A percentile compares a stretch with the other conserved stretches of the same genome.
Evolutionary conservation across 1,140 invertebrate species (phyloP).

Genomic region (Eciton burchellii): DNA sequence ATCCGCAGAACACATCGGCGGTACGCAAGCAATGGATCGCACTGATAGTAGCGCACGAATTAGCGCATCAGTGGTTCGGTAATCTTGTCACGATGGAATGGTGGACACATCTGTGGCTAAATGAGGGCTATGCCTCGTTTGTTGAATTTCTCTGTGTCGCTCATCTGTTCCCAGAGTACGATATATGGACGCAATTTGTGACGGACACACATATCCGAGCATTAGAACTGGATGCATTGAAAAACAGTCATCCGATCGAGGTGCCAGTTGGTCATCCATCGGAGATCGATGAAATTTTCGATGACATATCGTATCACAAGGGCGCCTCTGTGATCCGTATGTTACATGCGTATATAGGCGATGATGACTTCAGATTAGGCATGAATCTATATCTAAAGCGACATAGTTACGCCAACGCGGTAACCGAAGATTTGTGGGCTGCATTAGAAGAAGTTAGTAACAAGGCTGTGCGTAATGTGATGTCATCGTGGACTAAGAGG

Average conservation of each 20-base stretch:
- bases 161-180: constrained; percentile 95
- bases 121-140: constrained; percentile 97
- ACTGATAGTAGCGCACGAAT: constrained; percentile 94
- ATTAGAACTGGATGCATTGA: constrained; percentile 94
- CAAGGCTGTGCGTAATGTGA: constrained; percentile 95
- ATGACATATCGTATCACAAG: constrained; percentile 98
- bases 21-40: constrained; percentile 95
- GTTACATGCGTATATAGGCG: constrained; percentile 98
- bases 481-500: constrained; percentile 98
- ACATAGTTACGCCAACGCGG: constrained; percentile 95
- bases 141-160: constrained; percentile 95
- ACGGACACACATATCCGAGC: constrained; percentile 93
- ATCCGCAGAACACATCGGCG: constrained; percentile 93
- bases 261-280: constrained; percentile 95
- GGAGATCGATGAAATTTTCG: constrained; percentile 98
- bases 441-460: constrained; percentile 95
- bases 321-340: constrained; percentile 97
- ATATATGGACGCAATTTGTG: constrained; percentile 97
- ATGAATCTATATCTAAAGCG: constrained; percentile 96
- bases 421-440: constrained; percentile 97
- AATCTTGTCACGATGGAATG: constrained; percentile 97
- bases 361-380: constrained; percentile 96
- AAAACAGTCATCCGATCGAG: constrained; percentile 96
- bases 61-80: constrained; percentile 97
- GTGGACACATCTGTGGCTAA: constrained; percentile 95